Evolutionary conservation across 2,113 vertebrate species (phyloP), one percentile per base, ranked within the genome.

Genomic region (Neofelis nebulosa): DNA sequence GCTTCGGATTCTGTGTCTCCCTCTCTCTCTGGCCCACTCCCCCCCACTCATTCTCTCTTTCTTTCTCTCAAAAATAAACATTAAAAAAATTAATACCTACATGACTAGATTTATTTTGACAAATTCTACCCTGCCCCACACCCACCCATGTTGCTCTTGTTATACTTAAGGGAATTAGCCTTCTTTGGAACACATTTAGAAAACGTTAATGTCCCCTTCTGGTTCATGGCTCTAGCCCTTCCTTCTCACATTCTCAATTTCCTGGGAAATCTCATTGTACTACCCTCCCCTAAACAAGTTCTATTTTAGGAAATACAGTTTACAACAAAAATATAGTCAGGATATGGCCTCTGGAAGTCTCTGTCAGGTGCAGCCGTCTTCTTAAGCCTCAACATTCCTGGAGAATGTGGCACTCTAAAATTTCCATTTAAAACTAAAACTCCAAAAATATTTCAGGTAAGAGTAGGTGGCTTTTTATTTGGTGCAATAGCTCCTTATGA

Each of bases 401-500:
- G 36, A 92, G 41, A 91, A 78, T 29, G 55, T 57, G 50, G 55
- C 57, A 89, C 86, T 95, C 33, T 84, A 68, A 87, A 86, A 86
- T 66, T 96, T 89, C 41, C 36, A 73, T 33, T 92, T 92, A 95
- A 90, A 95, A 94, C 83, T 80, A 85, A 90, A 98, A 87, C 33
- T 48, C 80, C 41, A 57, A 71, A 97, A 92, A 38, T 94, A 97
- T 94, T 90, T 97, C 92, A 94, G 84, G 95, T 85, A 91, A 92
- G 90, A 98, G 80, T 83, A 95, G 87, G 74, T 95, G 90, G 74
- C 61, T 81, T 96, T 96, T 96, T 87, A 83, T 88, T 96, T 97
- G 89, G 94, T 57, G 79, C 29, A 95, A 57, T 50, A 50, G 65
- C 73, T 96, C 94, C 90, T 92, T 94, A 71, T 88, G 92, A 94